Base-by-base conservation (phyloP, 2,113 vertebrate species). In the Brachyistius frenatus region DNA sequence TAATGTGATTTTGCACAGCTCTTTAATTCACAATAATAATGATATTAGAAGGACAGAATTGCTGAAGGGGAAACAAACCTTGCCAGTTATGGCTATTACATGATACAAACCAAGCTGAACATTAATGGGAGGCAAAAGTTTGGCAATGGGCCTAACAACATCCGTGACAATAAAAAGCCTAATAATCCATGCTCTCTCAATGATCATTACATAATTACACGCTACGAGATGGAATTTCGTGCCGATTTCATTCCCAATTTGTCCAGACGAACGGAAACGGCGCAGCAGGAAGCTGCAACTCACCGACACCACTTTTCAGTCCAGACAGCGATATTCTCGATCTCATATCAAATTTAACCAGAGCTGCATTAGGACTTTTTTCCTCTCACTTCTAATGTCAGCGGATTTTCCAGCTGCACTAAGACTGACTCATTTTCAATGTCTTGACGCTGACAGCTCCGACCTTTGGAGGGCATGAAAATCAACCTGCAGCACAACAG, bases 61-160 rank as follows among this genome's bases (percentile, higher is more conserved):
- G 69, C 63, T 78, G 1, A 33, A 57, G 62, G 32, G 14, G 47
- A 62, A 69, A 52, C 13, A 70, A 61, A 71, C 37, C 32, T 64
- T 13, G 36, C 36, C 15, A 23, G 64, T 57, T 58, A 35, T 15
- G 65, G 67, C 15, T 53, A 44, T 73, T 77, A 85, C 5, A 53
- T 30, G 14, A 35, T 39, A 81, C 41, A 68, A 80, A 72, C 66
- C 32, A 11, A 63, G 67, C 11, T 87, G 67, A 7, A 72, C 70
- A 87, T 81, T 36, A 85, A 80, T 76, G n/a, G 46, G 62, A 74
- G 23, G 73, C 58, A 86, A 85, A 54, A 76, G 71, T 77, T 79
- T 75, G 46, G 33, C 75, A 65, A 52, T 23, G 36, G 0, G 46
- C 54, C 41, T 60, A 69, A 77, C 41, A 67, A 76, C 61, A 73